Evolutionary conservation across 2,888 invertebrate genomes (phyloP), one percentile per base, ranked within the genome.

Genomic region (Drosophila buzzatii): DNA sequence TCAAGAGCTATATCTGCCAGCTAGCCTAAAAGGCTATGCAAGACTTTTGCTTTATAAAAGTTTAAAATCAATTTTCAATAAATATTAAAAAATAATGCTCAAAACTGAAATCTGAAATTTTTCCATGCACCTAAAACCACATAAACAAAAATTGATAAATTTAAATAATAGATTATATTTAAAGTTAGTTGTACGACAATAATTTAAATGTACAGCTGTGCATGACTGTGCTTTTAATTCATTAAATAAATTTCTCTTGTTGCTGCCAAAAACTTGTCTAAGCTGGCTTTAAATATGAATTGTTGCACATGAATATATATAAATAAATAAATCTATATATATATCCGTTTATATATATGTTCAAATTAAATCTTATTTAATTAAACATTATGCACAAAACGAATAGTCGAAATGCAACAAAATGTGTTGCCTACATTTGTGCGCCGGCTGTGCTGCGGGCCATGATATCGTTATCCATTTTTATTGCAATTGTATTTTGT

Each of bases 391-490:
- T 80, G 47, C 42, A 20, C 27, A 31, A 57, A 67, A 62, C 71
- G 18, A 60, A 27, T 27, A 6, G 64, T 61, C 60, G 59, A 65
- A 41, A 33, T 62, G 51, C 58, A 69, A 64, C 75, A 74, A 74
- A 71, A 67, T 67, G 49, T 73, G 71, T 89, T 89, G 85, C 89
- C 87, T 89, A 89, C 85, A 66, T 89, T 89, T 71, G 20, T 65
- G 89, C 89, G 85, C 59, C 65, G 79, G 73, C 70, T 75, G 81
- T 39, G 63, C 27, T 60, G 58, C 27, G 57, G 57, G 44, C 41
- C 31, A 44, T 59, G 41, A 62, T 61, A 79, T 61, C 39, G 49
- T 52, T 61, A 59, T 52, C 37, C 52, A 35, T 51, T 65, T 71
- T 63, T 56, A 35, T 69, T 81, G 77, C 70, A 73, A 74, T 86